Percentiles rank a stretch among this genome's conserved stretches.
phyloP scores from a whole-genome alignment of 2,113 vertebrate species.

The Nothocercus nigrocapillus region DNA sequence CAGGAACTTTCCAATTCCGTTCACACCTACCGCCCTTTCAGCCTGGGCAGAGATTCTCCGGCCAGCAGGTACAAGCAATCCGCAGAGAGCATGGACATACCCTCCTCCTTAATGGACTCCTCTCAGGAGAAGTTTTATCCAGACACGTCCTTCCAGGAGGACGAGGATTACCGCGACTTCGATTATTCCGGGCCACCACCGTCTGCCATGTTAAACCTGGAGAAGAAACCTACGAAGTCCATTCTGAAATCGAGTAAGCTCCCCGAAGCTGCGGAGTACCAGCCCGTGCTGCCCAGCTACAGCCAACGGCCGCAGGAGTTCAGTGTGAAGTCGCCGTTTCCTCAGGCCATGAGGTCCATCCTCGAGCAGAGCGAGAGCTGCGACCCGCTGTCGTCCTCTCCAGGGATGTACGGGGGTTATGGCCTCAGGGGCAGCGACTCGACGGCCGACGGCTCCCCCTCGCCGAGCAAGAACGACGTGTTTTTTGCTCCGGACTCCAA shows the following conservation, averaged over 20 bases:
- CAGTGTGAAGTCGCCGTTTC: slow-evolving; percentile 69
- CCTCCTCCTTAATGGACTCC: slow-evolving; percentile 78
- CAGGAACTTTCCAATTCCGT: slow-evolving; percentile 73
- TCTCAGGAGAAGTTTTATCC: slow-evolving; percentile 83
- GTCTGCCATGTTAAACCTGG: slow-evolving; percentile 77
- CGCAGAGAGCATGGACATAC: slow-evolving; percentile 72
- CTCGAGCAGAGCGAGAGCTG: slow-evolving; percentile 75
- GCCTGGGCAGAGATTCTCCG: slow-evolving; percentile 72
- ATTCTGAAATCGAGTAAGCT: slow-evolving; percentile 79
- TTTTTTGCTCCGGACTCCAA: slow-evolving; percentile 80
- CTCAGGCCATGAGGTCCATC: slow-evolving; percentile 71
- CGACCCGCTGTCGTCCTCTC: slow-evolving; percentile 60
- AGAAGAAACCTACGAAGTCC: slow-evolving; percentile 81
- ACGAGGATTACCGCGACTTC: slow-evolving; percentile 83
- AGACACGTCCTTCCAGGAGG: slow-evolving; percentile 80
- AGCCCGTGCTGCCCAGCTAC: slow-evolving; percentile 74
- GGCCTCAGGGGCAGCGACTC: slow-evolving; percentile 71
- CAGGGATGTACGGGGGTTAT: slow-evolving; percentile 75
- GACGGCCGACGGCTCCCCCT: slow-evolving; percentile 69
- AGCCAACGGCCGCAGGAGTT: slow-evolving; percentile 75
- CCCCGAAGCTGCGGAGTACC: slow-evolving; percentile 72
- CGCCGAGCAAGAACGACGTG: slow-evolving; percentile 76
- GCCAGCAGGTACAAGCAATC: slow-evolving; percentile 71
- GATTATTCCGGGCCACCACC: slow-evolving; percentile 78
- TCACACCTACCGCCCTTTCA: slow-evolving; percentile 76